Evolutionary conservation across 2,888 invertebrate species (phyloP), one percentile per base, ranked within the genome.

Genomic region (Oxycera nigricornis): DNA sequence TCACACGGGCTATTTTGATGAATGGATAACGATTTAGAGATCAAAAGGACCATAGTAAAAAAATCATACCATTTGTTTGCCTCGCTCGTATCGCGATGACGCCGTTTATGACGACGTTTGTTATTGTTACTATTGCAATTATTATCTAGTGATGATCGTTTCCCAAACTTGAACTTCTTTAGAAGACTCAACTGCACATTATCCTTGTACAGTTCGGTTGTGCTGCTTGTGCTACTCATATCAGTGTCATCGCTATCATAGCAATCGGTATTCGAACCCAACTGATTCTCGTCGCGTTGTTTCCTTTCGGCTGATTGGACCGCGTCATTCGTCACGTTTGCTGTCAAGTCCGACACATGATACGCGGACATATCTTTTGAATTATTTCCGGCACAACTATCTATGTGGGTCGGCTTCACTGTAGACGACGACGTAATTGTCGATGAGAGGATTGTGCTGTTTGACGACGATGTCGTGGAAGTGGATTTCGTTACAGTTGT

Each of bases 191-290:
- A 46, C 50, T 68, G 68, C 68, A 28, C n/a, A 28, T 62, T 6
- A 20, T 70, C 52, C 24, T 41, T 26, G 26, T n/a, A 41, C 6
- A 24, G 11, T 2, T 39, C 39, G 4, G 46, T 17, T 17, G 22
- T 22, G 17, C 26, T 41, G 30, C 72, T 72, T 26, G 84, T 83
- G 77, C 84, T 84, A 72, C 84, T 84, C 81, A 83, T 82, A 59
- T 85, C 84, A 0, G 84, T 84, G 62, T 84, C 84, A 78, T 85
- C 84, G 73, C 84, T 84, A 6, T 84, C 84, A 41, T 77, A 20
- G 75, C 77, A 46, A 55, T 73, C 50, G 2, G 46, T 1, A 1
- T n/a, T 1, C 6, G n/a, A 17, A 2, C 41, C 1, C 11, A 26
- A 7, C 1, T 14, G 11, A 14, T 4, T 41, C 3, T 17, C 30